These are phyloP conservation scores for Hecatera dysodea DNA, from an alignment of 2,888 invertebrate species.

Conservation along the genomic window DNA sequence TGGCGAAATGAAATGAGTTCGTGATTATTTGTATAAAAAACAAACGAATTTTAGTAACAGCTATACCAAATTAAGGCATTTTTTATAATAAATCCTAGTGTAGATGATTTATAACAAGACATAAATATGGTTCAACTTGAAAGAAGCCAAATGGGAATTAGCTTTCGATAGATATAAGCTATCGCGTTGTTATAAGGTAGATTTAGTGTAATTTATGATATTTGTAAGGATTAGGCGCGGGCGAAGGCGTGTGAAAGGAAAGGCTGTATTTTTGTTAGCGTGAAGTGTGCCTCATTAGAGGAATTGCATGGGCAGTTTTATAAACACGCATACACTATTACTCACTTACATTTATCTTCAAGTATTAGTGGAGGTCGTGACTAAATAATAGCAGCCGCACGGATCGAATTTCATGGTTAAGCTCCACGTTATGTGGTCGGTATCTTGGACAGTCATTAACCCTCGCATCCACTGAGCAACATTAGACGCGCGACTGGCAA, in stretches of 20 bases:
- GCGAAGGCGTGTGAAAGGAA: constrained; percentile 67
- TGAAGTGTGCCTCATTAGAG: constrained; percentile 85
- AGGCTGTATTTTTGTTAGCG: constrained; percentile 84
- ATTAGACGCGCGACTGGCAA: no score
- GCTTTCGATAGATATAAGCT: constrained; percentile 79
- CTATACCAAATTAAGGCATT: constrained; percentile 88
- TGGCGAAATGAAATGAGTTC: constrained; percentile 63
- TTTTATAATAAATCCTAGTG: constrained; percentile 73
- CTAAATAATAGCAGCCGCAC: no score
- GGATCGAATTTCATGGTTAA: no score
- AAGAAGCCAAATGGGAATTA: constrained; percentile 90
- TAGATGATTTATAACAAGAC: constrained; percentile 85
- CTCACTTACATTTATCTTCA: background rate
- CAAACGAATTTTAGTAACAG: constrained; percentile 79
- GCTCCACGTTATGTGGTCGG: no score
- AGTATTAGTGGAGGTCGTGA: background rate
- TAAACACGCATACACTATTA: background rate
- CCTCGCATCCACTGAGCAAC: no score
- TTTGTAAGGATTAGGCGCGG: constrained; percentile 52
- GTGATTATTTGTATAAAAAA: constrained; percentile 64
- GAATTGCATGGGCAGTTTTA: constrained; percentile 74
- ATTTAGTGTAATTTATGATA: constrained; percentile 67
- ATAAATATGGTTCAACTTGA: constrained; percentile 90
- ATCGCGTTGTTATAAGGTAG: constrained; percentile 70
- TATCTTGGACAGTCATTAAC: no score